phyloP scores from a whole-genome alignment of 2,888 invertebrate species.

The Dinocampus coccinellae region DNA sequence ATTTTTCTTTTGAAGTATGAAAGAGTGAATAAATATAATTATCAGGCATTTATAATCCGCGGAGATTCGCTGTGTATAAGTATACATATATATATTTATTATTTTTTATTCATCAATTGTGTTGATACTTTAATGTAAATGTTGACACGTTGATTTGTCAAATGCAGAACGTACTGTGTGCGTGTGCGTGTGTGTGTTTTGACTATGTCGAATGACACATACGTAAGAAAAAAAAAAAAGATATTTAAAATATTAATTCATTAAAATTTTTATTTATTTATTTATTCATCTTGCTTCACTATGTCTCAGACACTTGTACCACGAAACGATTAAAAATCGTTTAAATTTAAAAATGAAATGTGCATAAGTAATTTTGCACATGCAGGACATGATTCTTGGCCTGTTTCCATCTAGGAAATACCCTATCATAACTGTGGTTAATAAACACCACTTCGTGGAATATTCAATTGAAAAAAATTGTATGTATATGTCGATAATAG shows the following conservation, averaged over 20 bases:
- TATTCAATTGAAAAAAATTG: background rate
- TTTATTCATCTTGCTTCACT: no score
- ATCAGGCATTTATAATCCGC: background rate
- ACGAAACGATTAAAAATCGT: background rate
- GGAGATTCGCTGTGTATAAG: background rate
- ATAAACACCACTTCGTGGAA: constrained; percentile 17
- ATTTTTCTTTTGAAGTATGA: background rate
- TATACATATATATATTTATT: background rate
- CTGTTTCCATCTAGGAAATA: constrained; percentile 1
- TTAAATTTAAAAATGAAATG: background rate
- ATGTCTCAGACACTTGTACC: background rate
- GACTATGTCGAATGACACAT: background rate
- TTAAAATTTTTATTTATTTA: background rate
- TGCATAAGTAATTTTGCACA: background rate
- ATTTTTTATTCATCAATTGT: background rate
- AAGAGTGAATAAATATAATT: constrained; percentile 2
- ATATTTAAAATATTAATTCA: background rate
- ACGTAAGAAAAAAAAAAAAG: no score
- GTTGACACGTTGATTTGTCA: background rate
- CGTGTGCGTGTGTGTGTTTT: no score
- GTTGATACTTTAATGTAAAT: constrained; percentile 4
- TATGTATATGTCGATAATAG: background rate
- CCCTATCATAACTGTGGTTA: constrained; percentile 7
- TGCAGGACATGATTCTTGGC: constrained; percentile 12
- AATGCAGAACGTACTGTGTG: background rate